Conservation (phyloP, 2,797 vertebrate species). For the Crocodylus rhombifer region DNA sequence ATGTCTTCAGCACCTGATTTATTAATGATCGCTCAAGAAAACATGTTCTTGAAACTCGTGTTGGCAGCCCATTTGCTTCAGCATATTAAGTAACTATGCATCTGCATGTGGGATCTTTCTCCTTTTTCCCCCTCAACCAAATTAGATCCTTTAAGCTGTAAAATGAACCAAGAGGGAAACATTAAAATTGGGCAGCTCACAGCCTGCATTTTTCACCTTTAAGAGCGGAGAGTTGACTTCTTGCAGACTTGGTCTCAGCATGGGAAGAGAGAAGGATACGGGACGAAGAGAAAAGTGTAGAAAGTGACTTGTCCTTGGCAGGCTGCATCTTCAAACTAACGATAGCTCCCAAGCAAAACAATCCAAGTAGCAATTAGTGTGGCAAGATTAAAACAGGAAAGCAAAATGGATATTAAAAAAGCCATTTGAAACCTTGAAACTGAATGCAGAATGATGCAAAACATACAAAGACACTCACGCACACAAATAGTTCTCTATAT, state of each 20-base stretch:
- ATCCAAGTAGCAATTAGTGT: not conserved
- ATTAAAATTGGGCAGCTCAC: not conserved
- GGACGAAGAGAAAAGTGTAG: not conserved
- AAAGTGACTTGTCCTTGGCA: not conserved
- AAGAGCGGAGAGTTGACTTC: not conserved
- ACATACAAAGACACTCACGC: not conserved
- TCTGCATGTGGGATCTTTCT: not conserved
- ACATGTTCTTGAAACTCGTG: not conserved
- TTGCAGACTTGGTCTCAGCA: not conserved
- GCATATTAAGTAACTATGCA: not conserved
- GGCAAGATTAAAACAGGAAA: not conserved
- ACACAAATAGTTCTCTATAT: not conserved
- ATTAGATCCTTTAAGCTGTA: not conserved
- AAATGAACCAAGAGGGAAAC: not conserved
- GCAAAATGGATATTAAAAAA: constrained; percentile 59
- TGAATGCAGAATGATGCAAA: not conserved
- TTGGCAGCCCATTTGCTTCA: not conserved
- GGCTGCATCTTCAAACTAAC: not conserved
- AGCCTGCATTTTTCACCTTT: not conserved
- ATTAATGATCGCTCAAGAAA: not conserved
- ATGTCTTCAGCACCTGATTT: not conserved
- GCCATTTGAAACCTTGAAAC: constrained; percentile 57
- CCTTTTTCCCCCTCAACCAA: too few species aligned
- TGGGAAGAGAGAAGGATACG: too few species aligned
- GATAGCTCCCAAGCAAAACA: not conserved